Conservation (phyloP, 2,888 invertebrate species). For the Heliothis peltigera region DNA sequence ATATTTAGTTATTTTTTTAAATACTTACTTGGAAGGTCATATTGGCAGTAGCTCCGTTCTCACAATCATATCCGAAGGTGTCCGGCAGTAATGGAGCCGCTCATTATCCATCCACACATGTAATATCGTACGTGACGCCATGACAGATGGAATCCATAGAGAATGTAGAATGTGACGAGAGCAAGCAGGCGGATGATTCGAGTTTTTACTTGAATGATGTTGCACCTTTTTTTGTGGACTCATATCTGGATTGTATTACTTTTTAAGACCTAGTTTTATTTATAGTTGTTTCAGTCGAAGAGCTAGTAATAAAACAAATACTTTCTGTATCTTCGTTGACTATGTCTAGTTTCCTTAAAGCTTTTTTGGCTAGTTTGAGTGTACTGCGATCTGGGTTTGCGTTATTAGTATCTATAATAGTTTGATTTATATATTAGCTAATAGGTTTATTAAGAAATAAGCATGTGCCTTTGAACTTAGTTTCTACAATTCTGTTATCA, state of each 20-base stretch:
- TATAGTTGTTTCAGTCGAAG: not conserved
- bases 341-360: too few species aligned
- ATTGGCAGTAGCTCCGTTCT: not conserved
- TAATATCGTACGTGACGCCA: constrained; percentile 19
- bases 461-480: too few species aligned
- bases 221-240: constrained; percentile 15
- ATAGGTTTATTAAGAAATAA: too few species aligned
- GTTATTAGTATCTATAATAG: too few species aligned
- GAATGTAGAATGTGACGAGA: constrained; percentile 10
- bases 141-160: constrained; percentile 26
- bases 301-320: too few species aligned
- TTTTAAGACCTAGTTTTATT: not conserved
- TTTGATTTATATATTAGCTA: too few species aligned
- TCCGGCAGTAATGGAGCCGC: constrained; percentile 1
- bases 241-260: not conserved
- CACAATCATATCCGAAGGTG: not conserved
- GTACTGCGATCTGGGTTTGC: too few species aligned
- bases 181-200: not conserved
- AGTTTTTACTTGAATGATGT: constrained; percentile 19
- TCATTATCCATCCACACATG: not conserved
- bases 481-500: too few species aligned
- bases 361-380: too few species aligned
- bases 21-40: constrained; percentile 17
- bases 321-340: too few species aligned
- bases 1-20: not conserved